phyloP scores from a whole-genome alignment of 37 sponge, comb jelly and placozoan species.

The Axinella damicornis region DNA sequence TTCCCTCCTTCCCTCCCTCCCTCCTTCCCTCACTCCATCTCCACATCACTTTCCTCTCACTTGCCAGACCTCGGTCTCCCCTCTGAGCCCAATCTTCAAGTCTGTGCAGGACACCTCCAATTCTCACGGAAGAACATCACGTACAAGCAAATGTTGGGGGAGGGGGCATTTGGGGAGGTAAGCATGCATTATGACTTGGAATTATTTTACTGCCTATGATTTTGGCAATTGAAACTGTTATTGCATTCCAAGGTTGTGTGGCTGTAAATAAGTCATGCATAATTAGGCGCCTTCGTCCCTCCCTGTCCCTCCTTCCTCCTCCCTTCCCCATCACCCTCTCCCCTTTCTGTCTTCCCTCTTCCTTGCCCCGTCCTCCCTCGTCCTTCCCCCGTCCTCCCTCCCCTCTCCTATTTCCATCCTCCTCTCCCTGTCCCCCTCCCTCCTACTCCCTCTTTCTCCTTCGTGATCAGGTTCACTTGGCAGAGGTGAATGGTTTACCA shows the following conservation, averaged over 20 bases:
- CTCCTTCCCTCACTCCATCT: not conserved
- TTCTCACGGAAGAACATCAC: slow-evolving; percentile 57
- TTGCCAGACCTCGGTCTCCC: slow-evolving; percentile 41
- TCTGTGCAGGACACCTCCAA: slow-evolving; percentile 73
- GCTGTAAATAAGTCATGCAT: too few species aligned
- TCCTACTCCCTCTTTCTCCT: slow-evolving; percentile 1
- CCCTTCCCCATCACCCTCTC: too few species aligned
- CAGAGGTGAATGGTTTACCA: slow-evolving; percentile 45
- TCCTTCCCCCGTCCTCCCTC: not conserved
- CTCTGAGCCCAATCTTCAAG: slow-evolving; percentile 52
- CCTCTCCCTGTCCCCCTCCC: not conserved
- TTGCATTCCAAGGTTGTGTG: too few species aligned
- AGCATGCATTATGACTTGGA: not conserved
- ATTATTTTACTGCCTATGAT: too few species aligned
- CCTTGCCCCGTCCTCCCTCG: too few species aligned
- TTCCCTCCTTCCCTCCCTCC: too few species aligned
- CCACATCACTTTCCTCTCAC: not conserved
- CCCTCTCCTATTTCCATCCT: not conserved
- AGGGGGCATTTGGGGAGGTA: slow-evolving; percentile 85
- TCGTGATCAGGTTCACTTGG: slow-evolving; percentile 58
- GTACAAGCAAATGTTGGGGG: slow-evolving; percentile 62
- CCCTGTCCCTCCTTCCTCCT: too few species aligned
- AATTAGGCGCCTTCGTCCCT: too few species aligned
- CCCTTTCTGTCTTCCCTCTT: too few species aligned
- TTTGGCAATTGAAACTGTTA: too few species aligned